Base-by-base conservation (phyloP, 1,140 invertebrate species). In the Plodia interpunctella region DNA sequence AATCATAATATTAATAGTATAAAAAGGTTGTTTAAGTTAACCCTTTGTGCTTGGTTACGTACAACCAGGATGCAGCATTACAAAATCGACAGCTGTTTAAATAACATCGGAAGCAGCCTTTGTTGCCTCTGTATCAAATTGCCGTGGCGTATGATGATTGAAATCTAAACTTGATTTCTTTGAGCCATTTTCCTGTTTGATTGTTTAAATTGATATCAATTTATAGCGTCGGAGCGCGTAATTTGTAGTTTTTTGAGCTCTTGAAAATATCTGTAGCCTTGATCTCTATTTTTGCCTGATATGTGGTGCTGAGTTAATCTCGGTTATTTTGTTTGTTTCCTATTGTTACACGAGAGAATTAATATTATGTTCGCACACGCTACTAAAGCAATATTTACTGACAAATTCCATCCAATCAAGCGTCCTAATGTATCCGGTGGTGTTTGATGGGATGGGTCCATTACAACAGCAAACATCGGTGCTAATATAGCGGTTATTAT, bases 111-210 rank as follows among this genome's bases (percentile, higher is more conserved):
- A 78, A 78, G n/a, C 65, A 63, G 61, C 69, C 67, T 74, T 74
- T 80, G 72, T 83, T 74, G 65, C 61, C 59, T 49, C 68, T 72
- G 69, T 63, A 73, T 78, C 70, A 71, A 74, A 78, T 79, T 73
- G 74, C 72, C 51, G 62, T 65, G 44, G 44, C 49, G 59, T 63
- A 54, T 57, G 57, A 44, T 74, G 75, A 82, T 83, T 68, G 64
- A 74, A 73, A 82, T 86, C 76, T 76, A 63, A 74, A 59, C 70
- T 49, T 66, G 57, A 61, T 70, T 69, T 63, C 63, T 59, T 72
- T 69, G 52, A 65, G 63, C 49, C 17, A 38, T 75, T 72, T 76
- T 74, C 66, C 70, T 69, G 63, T 72, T 75, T 63, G 76, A 73
- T 68, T 62, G 55, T 52, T 52, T 3, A 15, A 38, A 44, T 51